Evolutionary conservation across 2,113 vertebrate genomes (phyloP).

Genomic region (Daphoenositta chrysoptera): DNA sequence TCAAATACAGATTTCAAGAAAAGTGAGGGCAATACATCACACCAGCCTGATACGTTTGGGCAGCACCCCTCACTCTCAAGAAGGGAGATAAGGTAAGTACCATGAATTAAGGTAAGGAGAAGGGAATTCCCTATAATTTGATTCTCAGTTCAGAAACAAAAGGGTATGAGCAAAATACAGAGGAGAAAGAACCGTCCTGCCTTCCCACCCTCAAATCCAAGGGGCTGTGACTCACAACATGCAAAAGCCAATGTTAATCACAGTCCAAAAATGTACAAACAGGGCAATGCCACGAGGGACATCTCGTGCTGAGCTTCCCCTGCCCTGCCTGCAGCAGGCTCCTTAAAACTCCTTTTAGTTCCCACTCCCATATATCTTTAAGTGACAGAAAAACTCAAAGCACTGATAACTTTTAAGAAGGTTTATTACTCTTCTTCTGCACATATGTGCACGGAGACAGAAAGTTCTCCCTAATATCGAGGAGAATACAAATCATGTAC

Average conservation of each 20-base stretch:
- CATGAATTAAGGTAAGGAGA: not conserved
- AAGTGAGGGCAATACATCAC: not conserved
- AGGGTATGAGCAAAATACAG: not conserved
- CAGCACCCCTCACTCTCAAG: not conserved
- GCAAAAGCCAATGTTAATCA: not conserved
- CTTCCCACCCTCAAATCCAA: not conserved
- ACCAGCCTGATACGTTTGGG: not conserved
- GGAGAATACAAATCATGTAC: conserved; percentile 51
- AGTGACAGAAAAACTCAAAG: not conserved
- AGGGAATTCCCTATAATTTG: not conserved
- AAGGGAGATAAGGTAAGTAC: not conserved
- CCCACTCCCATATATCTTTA: not conserved
- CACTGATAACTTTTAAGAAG: not conserved
- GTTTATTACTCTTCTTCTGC: not conserved
- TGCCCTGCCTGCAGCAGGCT: not conserved
- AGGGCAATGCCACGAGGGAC: not conserved
- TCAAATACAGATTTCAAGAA: not conserved
- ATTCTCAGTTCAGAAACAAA: not conserved
- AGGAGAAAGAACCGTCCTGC: not conserved
- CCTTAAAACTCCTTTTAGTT: not conserved
- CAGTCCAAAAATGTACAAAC: not conserved
- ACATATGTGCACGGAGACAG: conserved; percentile 10
- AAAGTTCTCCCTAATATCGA: not conserved
- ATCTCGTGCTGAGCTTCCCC: not conserved
- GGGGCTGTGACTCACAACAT: not conserved